These are phyloP conservation scores for Oligia fasciuncula DNA, from an alignment of 2,888 invertebrate genomes.

Conservation along the genomic window DNA sequence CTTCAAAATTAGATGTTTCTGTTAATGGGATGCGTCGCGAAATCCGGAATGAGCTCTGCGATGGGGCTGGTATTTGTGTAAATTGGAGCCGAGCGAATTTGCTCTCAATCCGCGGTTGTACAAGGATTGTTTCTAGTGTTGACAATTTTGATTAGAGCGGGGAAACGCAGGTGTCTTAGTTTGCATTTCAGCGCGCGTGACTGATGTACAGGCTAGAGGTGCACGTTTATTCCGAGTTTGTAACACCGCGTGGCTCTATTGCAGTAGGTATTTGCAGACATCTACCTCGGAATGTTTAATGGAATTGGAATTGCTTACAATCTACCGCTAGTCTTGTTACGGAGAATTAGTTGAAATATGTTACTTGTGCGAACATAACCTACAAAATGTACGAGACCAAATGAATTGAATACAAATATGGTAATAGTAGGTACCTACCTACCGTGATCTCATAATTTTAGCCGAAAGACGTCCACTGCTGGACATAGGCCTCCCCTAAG, in stretches of 20 bases:
- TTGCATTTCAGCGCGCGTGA: conserved; percentile 63
- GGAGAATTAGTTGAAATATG: conserved; percentile 12
- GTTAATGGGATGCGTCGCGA: conserved; percentile 75
- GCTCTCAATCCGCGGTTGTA: conserved; percentile 54
- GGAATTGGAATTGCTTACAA: conserved; percentile 47
- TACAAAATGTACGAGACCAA: background rate
- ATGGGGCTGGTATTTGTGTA: conserved; percentile 59
- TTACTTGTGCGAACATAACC: conserved; percentile 2
- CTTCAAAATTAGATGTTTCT: conserved; percentile 78
- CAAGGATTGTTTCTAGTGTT: conserved; percentile 64
- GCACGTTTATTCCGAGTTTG: conserved; percentile 47
- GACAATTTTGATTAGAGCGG: conserved; percentile 67
- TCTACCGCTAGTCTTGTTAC: conserved; percentile 25
- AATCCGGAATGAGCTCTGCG: conserved; percentile 64
- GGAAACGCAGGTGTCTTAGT: conserved; percentile 66
- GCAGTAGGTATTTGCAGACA: conserved; percentile 46
- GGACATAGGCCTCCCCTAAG: too few relatives aligned
- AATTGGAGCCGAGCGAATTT: conserved; percentile 58
- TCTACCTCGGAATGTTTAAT: conserved; percentile 46
- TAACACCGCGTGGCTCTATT: conserved; percentile 36
- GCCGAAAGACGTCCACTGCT: too few relatives aligned
- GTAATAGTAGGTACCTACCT: background rate
- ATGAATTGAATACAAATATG: background rate
- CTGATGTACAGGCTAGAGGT: conserved; percentile 55
- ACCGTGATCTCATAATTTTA: too few relatives aligned